A percentile compares a stretch with the other conserved stretches of the same genome.
Conservation (phyloP, 2,888 invertebrate genomes). For the Dryococelus australis region DNA sequence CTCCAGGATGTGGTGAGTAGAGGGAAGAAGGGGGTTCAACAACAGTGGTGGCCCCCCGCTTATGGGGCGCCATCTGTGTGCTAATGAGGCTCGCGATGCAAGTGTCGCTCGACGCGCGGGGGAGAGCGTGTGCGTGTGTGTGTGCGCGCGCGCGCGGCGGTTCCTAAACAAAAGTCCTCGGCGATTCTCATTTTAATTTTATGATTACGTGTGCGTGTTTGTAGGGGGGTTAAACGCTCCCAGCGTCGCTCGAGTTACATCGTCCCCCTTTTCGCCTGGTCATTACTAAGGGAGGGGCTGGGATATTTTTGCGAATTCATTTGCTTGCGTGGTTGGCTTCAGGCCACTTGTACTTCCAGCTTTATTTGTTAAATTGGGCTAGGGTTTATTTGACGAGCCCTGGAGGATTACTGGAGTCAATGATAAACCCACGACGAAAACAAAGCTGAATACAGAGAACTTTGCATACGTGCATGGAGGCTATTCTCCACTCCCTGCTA, state of each 20-base stretch:
- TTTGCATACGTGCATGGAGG: too few species aligned
- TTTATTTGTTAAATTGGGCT: too few species aligned
- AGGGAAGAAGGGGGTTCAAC: background rate
- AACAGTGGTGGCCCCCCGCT: background rate
- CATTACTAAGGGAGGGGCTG: background rate
- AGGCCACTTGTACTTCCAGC: too few species aligned
- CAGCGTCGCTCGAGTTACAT: background rate
- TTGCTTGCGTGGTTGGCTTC: background rate
- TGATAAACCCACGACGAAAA: too few species aligned
- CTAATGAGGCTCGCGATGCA: background rate
- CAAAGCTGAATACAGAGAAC: too few species aligned
- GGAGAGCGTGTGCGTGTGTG: background rate
- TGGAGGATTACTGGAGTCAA: too few species aligned
- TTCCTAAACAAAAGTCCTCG: slow-evolving; percentile 13
- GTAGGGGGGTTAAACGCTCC: background rate
- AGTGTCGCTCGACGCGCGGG: background rate
- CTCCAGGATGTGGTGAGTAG: too few species aligned
- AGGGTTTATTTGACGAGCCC: too few species aligned
- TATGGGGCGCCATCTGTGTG: slow-evolving; percentile 2
- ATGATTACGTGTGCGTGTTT: background rate
- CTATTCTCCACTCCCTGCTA: too few species aligned
- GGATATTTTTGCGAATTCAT: background rate
- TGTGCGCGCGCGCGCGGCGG: background rate
- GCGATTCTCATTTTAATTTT: background rate
- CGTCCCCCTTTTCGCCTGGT: background rate